These are phyloP conservation scores for Drosophila littoralis DNA, from an alignment of 1,140 invertebrate genomes.

Conservation along the genomic window DNA sequence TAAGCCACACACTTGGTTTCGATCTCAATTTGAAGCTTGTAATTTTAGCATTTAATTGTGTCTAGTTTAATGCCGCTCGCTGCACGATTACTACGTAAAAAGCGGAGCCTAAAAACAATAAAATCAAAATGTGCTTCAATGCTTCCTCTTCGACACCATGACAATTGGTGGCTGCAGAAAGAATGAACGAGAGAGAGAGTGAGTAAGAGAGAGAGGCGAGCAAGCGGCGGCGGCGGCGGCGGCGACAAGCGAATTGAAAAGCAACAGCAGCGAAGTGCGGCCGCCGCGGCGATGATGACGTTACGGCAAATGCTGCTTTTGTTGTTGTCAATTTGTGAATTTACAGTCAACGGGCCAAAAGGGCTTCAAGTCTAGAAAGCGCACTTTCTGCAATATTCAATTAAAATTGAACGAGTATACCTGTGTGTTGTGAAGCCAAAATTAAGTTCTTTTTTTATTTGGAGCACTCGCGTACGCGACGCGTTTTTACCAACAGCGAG, in stretches of 20 bases:
- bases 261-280: constrained; percentile 64
- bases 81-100: constrained; percentile 36
- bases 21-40: constrained; percentile 53
- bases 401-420: constrained; percentile 15
- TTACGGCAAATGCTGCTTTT: constrained; percentile 36
- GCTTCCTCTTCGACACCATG: constrained; percentile 66
- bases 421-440: constrained; percentile 17
- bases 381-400: constrained; percentile 9
- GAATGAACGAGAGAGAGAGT: constrained; percentile 51
- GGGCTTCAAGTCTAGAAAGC: constrained; percentile 16
- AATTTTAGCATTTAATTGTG: constrained; percentile 58
- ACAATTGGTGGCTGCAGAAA: constrained; percentile 73
- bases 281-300: constrained; percentile 59
- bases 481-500: constrained; percentile 25
- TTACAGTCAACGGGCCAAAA: constrained; percentile 9
- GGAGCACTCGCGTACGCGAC: constrained; percentile 26
- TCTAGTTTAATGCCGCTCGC: constrained; percentile 32
- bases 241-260: constrained; percentile 61
- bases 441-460: not conserved
- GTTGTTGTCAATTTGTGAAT: constrained; percentile 27
- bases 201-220: constrained; percentile 34
- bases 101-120: constrained; percentile 43
- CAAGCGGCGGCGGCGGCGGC: constrained; percentile 32
- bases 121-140: constrained; percentile 70
- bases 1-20: constrained; percentile 44